Evolutionary conservation across 2,797 vertebrate species (phyloP), one percentile per base, ranked within the genome.

Genomic region (Rhinatrema bivittatum): DNA sequence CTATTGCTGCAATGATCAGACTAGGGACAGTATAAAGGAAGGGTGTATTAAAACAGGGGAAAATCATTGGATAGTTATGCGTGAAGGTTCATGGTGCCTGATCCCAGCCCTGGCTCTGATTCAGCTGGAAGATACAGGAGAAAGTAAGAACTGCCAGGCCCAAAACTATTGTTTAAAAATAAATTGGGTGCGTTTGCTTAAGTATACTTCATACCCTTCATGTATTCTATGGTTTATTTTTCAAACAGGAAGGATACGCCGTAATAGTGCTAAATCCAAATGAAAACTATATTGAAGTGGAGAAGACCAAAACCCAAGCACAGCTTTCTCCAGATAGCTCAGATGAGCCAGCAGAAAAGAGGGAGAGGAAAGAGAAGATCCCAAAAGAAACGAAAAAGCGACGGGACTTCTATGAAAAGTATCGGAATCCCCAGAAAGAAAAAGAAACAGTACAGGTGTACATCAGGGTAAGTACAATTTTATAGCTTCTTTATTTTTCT

Each of bases 251-350:
- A 57, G 89, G 91, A 52, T 97, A 91, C 36, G 89, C 91, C 41
- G 91, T 98, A 66, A 91, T 98, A 68, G 91, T 98, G 50, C 79
- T 98, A 67, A 98, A 98, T 85, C 93, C 95, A 61, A 98, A 98
- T 41, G 90, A 95, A 84, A 98, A 98, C 85, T 94, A 88, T 78
- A 88, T 93, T 72, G 92, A 97, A 80, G 78, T 97, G 65, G 94
- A 97, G 79, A 94, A 91, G 70, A 76, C 78, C 11, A 80, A 83
- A 55, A 68, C 60, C 41, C 75, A 71, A 34, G 62, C 70, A 15
- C 78, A 85, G 2, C 53, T 52, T 31, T 78, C 81, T 50, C 79
- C 84, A 37, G 91, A 97, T 56, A 70, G 76, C 44, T 77, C 74
- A n/a, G 94, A 93, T 47, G 95, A 98, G 76, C 95, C 95, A 6